Conservation (phyloP, 2,888 invertebrate species). For the Melolontha melolontha region DNA sequence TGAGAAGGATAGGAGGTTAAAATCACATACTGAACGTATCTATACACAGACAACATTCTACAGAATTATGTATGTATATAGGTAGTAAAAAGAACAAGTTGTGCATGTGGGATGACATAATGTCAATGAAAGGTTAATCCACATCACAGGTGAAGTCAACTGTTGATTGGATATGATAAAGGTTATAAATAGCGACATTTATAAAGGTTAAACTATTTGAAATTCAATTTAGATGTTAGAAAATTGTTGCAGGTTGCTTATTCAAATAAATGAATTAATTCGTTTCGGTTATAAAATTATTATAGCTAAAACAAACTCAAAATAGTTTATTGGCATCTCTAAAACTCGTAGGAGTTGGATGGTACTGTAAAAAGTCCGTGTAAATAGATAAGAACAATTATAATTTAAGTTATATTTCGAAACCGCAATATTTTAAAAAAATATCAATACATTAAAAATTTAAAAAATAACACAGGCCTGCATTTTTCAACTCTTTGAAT, state of each 20-base stretch:
- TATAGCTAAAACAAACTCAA: too few species aligned
- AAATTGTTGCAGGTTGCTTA: conserved; percentile 42
- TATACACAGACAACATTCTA: background rate
- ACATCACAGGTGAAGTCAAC: conserved; percentile 55
- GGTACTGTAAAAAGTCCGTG: too few species aligned
- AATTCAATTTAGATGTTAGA: conserved; percentile 30
- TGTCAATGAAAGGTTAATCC: conserved; percentile 53
- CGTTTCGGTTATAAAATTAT: too few species aligned
- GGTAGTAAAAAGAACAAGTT: background rate
- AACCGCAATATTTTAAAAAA: too few species aligned
- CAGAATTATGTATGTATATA: conserved; percentile 1
- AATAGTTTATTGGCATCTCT: too few species aligned
- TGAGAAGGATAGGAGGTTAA: background rate
- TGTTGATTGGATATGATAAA: conserved; percentile 56
- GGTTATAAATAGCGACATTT: conserved; percentile 56
- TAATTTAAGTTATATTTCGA: too few species aligned
- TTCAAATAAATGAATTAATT: too few species aligned
- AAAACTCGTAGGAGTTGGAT: too few species aligned
- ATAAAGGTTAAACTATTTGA: conserved; percentile 49
- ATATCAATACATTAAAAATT: too few species aligned
- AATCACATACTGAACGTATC: background rate
- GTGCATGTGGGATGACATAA: conserved; percentile 26
- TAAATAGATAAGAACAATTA: too few species aligned
- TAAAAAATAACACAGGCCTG: too few species aligned
- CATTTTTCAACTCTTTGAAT: too few species aligned